A percentile compares a stretch with the other conserved stretches of the same genome.
phyloP scores from a whole-genome alignment of 2,113 vertebrate species.

The Cyanoliseus patagonus region DNA sequence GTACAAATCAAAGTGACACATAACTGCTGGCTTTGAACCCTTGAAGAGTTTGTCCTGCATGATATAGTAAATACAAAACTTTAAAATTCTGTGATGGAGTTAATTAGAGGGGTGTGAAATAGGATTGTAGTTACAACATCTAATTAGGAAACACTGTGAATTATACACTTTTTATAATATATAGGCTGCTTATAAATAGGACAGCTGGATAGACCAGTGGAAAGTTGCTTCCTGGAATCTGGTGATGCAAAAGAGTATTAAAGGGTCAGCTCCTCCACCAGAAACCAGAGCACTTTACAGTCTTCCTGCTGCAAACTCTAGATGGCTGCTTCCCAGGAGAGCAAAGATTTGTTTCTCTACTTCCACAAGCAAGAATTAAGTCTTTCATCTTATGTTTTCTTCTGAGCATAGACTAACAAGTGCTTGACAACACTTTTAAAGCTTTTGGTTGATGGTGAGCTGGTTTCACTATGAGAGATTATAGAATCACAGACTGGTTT shows the following conservation, averaged over 20 bases:
- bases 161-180: not conserved
- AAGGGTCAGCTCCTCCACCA: not conserved
- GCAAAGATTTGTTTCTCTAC: not conserved
- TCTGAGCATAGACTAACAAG: not conserved
- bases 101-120: constrained; percentile 6
- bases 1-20: not conserved
- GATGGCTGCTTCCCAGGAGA: not conserved
- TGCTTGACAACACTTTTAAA: not conserved
- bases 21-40: not conserved
- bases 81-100: not conserved
- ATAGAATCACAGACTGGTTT: not conserved
- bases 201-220: not conserved
- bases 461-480: not conserved
- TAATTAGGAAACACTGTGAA: constrained; percentile 27
- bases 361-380: not conserved
- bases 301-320: not conserved
- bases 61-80: not conserved
- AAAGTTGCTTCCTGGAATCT: not conserved
- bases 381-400: not conserved
- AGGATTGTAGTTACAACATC: not conserved
- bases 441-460: not conserved
- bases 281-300: not conserved
- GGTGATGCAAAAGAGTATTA: not conserved
- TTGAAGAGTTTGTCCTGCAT: not conserved
- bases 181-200: not conserved